Evolutionary conservation across 1,140 invertebrate genomes (phyloP), one percentile per base, ranked within the genome.

Genomic region (Neodiprion lecontei): DNA sequence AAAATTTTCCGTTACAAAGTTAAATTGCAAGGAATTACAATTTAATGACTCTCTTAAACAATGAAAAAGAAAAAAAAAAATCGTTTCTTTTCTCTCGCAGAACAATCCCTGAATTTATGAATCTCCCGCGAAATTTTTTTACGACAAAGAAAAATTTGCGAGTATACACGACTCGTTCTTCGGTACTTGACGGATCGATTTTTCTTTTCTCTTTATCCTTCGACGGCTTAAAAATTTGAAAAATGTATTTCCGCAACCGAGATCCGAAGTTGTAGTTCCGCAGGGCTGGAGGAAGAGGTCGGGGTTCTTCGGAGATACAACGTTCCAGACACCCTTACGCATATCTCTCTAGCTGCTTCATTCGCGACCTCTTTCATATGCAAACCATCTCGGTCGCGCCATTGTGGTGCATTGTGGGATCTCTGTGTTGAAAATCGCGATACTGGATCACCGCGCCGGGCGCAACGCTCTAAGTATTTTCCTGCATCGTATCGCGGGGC

Each of bases 301-400:
- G 48, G 40, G 7, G 61, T 71, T n/a, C 21, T 48, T 50, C 70
- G 50, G 78, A 79, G 79, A 81, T 82, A 82, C 81, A 81, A 81
- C 79, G 79, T 80, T 78, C 75, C 79, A 17, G 76, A 79, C 75
- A 74, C 70, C 53, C n/a, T 47, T 23, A 71, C 79, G 79, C 75
- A 75, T 79, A 80, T 77, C 79, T 77, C 79, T 74, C 69, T 67
- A 5, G 53, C 53, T 12, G 11, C 75, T 75, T 74, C 68, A 79
- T 76, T 82, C 81, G 79, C 76, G 76, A 74, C 40, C 78, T 85
- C 83, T 86, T 87, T 87, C 85, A 86, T 86, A 87, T 86, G 85
- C 83, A 86, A 86, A 85, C 77, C 80, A 82, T 86, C 81, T 81
- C 76, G 79, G 76, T 78, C 4, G 79, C 75, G 81, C 83, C 79